Base-by-base conservation (phyloP, 2,888 invertebrate species). In the Orchesellides sinensis region DNA sequence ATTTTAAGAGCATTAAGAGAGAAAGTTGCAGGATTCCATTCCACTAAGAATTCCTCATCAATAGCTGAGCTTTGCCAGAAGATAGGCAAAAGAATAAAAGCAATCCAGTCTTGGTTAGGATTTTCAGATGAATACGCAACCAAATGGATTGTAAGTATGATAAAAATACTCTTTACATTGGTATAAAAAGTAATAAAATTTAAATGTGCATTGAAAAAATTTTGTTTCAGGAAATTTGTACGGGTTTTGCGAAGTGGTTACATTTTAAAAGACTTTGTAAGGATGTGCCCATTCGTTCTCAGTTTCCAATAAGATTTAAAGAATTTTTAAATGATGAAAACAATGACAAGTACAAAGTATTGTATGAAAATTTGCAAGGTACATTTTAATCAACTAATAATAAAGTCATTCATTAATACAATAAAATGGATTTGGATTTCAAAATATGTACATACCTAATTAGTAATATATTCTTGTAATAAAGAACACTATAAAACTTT, bases 31-130 rank as follows among this genome's bases (percentile, higher is more conserved):
- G n/a, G 23, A 1, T 85, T 85, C n/a, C 49, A 21, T n/a, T 82
- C 83, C 0, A 32, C 72, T 49, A 81, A 78, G 21, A 32, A 65
- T 14, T 54, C 69, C 1, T 4, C 14, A 0, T 66, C 83, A 56
- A 23, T 86, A 87, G 83, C 87, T 88, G 87, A 84, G 72, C 59
- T 40, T 27, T 25, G 32, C 1, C 66, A 32, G 3, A 83, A 89
- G 89, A 85, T 89, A 14, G 87, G 88, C 23, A 89, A 88, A 61
- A 87, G 91, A 83, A 87, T 90, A 2, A 63, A 69, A 4, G 89
- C 90, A 69, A 90, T 91, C 32, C 90, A 90, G 84, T 84, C 78
- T 10, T 91, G 91, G 91, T 87, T 91, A 3, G 89, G 89, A 14
- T 86, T 89, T 69, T 85, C 87, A 0, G 84, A 88, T 29, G 65